phyloP scores from a whole-genome alignment of 2,888 invertebrate genomes.

The Chrysina gloriosa region DNA sequence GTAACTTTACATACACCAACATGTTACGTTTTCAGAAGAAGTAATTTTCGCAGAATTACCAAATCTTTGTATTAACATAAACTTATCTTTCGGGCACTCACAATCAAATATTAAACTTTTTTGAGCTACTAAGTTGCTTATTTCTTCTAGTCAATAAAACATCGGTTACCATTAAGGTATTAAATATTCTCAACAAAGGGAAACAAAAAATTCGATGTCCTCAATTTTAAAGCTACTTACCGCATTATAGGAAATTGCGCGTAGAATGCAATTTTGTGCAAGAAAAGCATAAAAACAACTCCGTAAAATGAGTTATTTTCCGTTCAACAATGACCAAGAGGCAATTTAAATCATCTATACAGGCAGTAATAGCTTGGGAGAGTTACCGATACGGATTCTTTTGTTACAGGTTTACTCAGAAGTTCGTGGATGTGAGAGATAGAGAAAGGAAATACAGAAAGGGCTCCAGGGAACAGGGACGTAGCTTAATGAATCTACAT shows the following conservation, averaged over 20 bases:
- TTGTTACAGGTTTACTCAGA: constrained; percentile 84
- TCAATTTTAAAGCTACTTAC: neutral
- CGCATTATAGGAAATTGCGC: constrained; percentile 13
- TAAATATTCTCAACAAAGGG: neutral
- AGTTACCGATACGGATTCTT: constrained; percentile 35
- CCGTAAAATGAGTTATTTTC: constrained; percentile 23
- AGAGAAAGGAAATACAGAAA: constrained; percentile 86
- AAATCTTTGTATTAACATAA: no score
- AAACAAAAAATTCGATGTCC: neutral
- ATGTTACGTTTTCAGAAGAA: no score
- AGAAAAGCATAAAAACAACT: constrained; percentile 6
- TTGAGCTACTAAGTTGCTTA: no score
- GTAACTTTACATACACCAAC: no score
- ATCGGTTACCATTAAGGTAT: no score
- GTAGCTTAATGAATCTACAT: constrained; percentile 95
- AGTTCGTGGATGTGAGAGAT: constrained; percentile 94
- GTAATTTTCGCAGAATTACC: no score
- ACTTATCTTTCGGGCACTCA: no score
- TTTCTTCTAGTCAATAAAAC: neutral
- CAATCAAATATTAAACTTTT: no score
- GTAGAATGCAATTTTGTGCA: constrained; percentile 9
- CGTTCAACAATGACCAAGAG: constrained; percentile 31
- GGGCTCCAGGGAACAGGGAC: constrained; percentile 84
- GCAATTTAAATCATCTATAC: constrained; percentile 32
- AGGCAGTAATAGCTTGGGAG: constrained; percentile 20